Base-by-base conservation (phyloP, 2,797 vertebrate species). In the Mycteria americana region DNA sequence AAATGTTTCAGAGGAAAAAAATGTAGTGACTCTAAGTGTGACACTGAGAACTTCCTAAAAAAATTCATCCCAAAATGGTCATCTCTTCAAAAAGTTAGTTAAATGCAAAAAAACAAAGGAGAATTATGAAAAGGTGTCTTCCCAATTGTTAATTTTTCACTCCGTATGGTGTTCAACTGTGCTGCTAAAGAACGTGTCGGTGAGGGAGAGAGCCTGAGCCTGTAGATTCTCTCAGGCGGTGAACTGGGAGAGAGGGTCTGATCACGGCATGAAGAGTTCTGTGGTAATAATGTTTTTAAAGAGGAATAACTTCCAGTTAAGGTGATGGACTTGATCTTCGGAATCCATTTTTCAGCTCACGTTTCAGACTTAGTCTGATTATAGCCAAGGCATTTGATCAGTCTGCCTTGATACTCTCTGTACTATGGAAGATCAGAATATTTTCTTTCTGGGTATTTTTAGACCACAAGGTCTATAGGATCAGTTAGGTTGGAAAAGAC, bases 271-370 rank as follows among this genome's bases (percentile, higher is more conserved):
- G 22, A 67, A 57, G 35, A 12, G 8, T 48, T 72, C 48, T 8
- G 2, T 46, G 56, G 8, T 64, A 70, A 13, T 72, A 35, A 23
- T 41, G 11, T 23, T 67, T 78, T 75, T 53, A 13, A 88, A 54
- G 48, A 92, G 11, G 54, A 88, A 9, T 41, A 37, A 28, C 22
- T 79, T 69, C 22, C 5, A 22, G 6, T 28, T 39, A 46, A 50
- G 18, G 13, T 51, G 53, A 10, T 45, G 39, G 18, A 31, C 41
- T 72, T 79, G 9, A 6, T 77, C 67, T 85, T 67, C 0, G 0
- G 19, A 81, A 70, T 51, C 17, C 6, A 2, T 75, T 89, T 86
- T 63, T 67, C 46, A 85, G 25, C 31, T 65, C 54, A 9, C 0
- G 0, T 76, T 46, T 93, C 51, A 67, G 31, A 41, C 27, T 63